Percentiles rank a stretch among this genome's conserved stretches.
Conservation (phyloP, 1,140 invertebrate species). For the Leptonema lineaticorne region DNA sequence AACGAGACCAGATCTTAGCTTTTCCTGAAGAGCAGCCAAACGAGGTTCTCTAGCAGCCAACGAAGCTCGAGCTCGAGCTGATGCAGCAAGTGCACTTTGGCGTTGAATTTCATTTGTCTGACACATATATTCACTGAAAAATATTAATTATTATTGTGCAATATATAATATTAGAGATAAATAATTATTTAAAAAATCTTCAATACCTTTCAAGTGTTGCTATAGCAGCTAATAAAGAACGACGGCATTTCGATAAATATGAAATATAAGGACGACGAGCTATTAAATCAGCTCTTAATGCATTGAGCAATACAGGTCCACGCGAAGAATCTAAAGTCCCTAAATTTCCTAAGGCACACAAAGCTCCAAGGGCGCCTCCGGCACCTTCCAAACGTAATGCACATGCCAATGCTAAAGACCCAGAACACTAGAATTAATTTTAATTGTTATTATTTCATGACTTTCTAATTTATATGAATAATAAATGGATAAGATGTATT, state of each 20-base stretch:
- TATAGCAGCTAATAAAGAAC: constrained; percentile 65
- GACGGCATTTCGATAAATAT: constrained; percentile 71
- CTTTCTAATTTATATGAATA: not conserved
- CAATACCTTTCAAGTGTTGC: constrained; percentile 63
- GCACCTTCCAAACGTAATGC: constrained; percentile 44
- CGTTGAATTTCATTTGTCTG: constrained; percentile 31
- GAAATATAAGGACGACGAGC: constrained; percentile 64
- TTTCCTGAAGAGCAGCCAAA: constrained; percentile 43
- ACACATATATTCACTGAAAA: constrained; percentile 32
- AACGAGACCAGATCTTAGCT: constrained; percentile 47
- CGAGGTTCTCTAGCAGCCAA: constrained; percentile 50
- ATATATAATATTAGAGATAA: not conserved
- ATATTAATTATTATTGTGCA: not conserved
- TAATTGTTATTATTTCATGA: no score
- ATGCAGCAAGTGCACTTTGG: constrained; percentile 41
- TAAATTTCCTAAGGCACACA: constrained; percentile 20
- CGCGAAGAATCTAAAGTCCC: constrained; percentile 37
- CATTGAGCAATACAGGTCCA: constrained; percentile 46
- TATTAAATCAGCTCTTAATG: constrained; percentile 48
- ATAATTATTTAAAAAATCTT: not conserved
- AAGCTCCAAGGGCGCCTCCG: constrained; percentile 44
- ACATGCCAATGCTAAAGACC: constrained; percentile 39
- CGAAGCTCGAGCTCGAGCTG: constrained; percentile 47
- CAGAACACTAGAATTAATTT: constrained; percentile 25
- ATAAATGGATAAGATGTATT: not conserved